A percentile compares a stretch with the other conserved stretches of the same genome.
phyloP scores from a whole-genome alignment of 1,140 invertebrate genomes.

The Stenopsyche tienmushanensis region DNA sequence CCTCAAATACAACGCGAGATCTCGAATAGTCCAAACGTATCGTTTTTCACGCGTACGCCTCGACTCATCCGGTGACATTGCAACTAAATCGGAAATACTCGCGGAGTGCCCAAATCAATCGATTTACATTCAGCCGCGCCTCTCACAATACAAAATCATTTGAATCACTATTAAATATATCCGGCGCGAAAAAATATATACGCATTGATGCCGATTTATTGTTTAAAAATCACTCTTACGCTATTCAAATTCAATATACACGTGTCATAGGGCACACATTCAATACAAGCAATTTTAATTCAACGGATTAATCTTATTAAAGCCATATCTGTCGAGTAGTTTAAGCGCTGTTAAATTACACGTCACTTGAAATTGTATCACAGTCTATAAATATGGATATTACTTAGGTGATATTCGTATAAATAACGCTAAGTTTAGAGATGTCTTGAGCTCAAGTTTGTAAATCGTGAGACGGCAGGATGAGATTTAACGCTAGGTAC shows the following conservation, averaged over 20 bases:
- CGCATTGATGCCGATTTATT: too few relatives aligned
- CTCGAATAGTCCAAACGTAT: too few relatives aligned
- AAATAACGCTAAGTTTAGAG: neutral
- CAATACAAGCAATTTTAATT: neutral
- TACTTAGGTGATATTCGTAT: slow-evolving; percentile 1
- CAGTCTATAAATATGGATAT: slow-evolving; percentile 19
- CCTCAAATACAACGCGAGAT: too few relatives aligned
- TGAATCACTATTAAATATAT: too few relatives aligned
- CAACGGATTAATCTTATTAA: neutral
- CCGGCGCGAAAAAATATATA: too few relatives aligned
- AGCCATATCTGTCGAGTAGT: neutral
- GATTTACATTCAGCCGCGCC: too few relatives aligned
- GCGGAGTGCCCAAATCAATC: too few relatives aligned
- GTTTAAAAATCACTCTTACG: neutral
- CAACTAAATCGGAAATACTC: too few relatives aligned
- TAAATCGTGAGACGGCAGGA: slow-evolving; percentile 17
- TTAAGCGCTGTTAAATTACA: slow-evolving; percentile 8
- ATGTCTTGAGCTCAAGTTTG: neutral
- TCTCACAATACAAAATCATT: too few relatives aligned
- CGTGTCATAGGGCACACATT: neutral
- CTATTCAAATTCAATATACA: too few relatives aligned
- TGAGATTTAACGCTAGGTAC: slow-evolving; percentile 16
- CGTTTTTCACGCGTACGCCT: too few relatives aligned
- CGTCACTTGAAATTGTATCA: slow-evolving; percentile 12
- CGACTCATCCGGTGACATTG: too few relatives aligned